Evolutionary conservation across 37 sponge, comb jelly and placozoan genomes (phyloP).

Genomic region (Halichondria panicea): DNA sequence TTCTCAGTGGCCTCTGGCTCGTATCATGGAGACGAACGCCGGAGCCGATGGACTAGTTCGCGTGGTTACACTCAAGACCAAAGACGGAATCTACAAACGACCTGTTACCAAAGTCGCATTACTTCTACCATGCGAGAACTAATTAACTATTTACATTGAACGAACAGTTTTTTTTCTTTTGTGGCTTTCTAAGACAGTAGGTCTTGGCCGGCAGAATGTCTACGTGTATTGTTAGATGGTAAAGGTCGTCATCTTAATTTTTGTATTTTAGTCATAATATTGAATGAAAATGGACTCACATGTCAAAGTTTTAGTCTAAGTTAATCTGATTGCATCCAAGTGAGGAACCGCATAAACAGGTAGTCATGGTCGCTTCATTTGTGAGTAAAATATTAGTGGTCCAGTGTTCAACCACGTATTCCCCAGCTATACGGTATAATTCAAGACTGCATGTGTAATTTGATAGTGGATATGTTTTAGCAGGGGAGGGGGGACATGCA

Average conservation of each 20-base stretch:
- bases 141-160: not conserved
- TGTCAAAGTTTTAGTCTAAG: too few species aligned
- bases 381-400: too few species aligned
- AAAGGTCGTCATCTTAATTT: not conserved
- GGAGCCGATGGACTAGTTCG: conserved; percentile 37
- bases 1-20: conserved; percentile 31
- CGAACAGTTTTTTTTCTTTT: not conserved
- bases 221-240: not conserved
- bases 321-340: too few species aligned
- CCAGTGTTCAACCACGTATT: too few species aligned
- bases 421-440: too few species aligned
- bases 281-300: too few species aligned
- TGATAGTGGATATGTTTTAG: too few species aligned
- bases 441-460: too few species aligned
- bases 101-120: conserved; percentile 30
- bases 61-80: conserved; percentile 16
- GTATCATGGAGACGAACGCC: conserved; percentile 8
- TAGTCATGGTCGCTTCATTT: too few species aligned
- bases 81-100: not conserved
- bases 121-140: conserved; percentile 10
- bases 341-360: conserved; percentile 18
- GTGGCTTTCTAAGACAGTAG: not conserved
- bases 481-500: too few species aligned
- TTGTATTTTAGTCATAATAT: not conserved
- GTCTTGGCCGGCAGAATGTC: not conserved